phyloP scores from a whole-genome alignment of 2,113 vertebrate genomes.

The Saguinus imperator region DNA sequence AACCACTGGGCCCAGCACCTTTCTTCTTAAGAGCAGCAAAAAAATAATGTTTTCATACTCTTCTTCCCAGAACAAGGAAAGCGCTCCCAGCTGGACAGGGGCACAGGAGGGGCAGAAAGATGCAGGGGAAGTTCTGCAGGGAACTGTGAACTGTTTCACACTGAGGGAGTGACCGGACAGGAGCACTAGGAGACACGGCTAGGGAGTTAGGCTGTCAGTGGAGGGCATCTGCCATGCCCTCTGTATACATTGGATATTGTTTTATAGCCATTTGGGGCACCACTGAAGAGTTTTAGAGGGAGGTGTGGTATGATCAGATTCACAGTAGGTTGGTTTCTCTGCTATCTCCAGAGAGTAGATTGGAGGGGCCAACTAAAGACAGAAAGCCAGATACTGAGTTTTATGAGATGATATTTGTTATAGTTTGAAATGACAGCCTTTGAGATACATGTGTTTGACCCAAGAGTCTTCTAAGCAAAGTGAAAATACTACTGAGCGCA shows the following conservation, averaged over 20 bases:
- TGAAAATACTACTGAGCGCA: background rate
- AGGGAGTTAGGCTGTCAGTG: background rate
- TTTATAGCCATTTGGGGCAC: background rate
- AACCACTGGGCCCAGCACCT: too few species aligned
- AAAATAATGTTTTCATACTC: background rate
- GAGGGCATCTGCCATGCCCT: background rate
- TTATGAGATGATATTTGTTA: conserved; percentile 8
- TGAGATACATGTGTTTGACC: conserved; percentile 20
- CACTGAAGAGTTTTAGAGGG: background rate
- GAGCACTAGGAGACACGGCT: background rate
- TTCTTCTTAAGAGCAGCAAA: background rate
- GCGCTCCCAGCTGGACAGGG: background rate
- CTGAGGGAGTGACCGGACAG: background rate
- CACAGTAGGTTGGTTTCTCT: background rate
- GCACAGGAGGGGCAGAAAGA: background rate
- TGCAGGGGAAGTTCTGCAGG: background rate
- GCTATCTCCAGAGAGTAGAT: background rate
- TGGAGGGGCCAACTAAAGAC: background rate
- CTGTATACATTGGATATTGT: background rate
- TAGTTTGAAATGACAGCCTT: conserved; percentile 36
- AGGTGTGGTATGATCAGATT: background rate
- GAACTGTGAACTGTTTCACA: background rate
- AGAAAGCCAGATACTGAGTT: background rate
- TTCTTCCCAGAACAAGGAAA: background rate
- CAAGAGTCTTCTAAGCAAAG: conserved; percentile 24